Percentiles rank a stretch among this genome's conserved stretches.
Evolutionary conservation across 1,140 invertebrate species (phyloP).

Genomic region (Triops longicaudatus): DNA sequence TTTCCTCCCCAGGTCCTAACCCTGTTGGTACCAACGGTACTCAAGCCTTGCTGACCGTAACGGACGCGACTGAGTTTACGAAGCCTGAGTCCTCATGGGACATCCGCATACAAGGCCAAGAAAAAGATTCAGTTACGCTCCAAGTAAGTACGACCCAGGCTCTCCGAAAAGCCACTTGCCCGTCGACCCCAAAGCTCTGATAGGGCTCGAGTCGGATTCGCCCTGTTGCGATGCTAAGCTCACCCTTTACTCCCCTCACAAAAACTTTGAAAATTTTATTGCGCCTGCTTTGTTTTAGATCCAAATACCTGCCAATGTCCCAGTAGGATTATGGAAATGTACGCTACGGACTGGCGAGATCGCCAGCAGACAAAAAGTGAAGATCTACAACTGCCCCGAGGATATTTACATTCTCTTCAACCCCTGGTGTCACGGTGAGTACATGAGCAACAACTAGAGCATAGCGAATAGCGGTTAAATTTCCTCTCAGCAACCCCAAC

Average conservation of each 20-base stretch:
- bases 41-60: conserved; percentile 34
- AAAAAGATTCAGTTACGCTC: conserved; percentile 32
- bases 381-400: conserved; percentile 42
- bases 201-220: neutral
- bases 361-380: conserved; percentile 28
- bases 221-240: neutral
- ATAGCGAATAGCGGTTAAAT: no score
- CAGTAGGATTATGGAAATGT: conserved; percentile 55
- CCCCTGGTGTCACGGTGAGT: conserved; percentile 65
- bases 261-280: neutral
- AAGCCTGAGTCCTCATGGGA: conserved; percentile 34
- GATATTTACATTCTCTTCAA: conserved; percentile 72
- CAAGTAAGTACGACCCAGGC: conserved; percentile 29
- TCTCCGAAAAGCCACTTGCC: neutral
- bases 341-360: conserved; percentile 46
- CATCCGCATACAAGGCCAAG: conserved; percentile 33
- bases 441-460: neutral
- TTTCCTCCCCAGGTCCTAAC: conserved; percentile 35
- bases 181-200: neutral
- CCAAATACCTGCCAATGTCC: conserved; percentile 46
- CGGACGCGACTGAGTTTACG: conserved; percentile 32
- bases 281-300: conserved; percentile 40
- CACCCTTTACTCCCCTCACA: neutral
- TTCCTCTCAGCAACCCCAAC: no score
- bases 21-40: conserved; percentile 36